Base-by-base conservation (phyloP, 2,888 invertebrate genomes). In the Chamaedrilus cognettii region DNA sequence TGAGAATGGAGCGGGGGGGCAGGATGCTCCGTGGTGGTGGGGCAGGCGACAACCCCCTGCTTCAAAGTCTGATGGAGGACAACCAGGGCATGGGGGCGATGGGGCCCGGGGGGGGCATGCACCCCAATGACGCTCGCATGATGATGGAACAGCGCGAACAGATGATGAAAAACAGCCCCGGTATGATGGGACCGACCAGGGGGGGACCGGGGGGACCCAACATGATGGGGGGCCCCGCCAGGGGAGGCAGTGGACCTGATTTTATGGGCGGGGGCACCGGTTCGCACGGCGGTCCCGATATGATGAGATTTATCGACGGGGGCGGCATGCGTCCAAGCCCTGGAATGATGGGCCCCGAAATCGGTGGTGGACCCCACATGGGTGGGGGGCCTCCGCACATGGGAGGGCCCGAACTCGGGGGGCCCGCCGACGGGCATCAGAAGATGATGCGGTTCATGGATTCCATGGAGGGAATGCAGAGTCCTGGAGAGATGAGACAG, bases 161-260 rank as follows among this genome's bases (percentile, higher is more conserved):
- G 33, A 69, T 69, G 65, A 30, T 76, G 60, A 79, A 79, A 78
- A 65, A 66, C 15, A 42, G 63, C 4, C 66, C 66, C 19, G 57
- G 63, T 15, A 52, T 63, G 51, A 49, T 55, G 65, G 49, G 60
- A 15, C 63, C 34, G 11, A 11, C 42, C 42, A 42, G 11, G 42
- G 19, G 42, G 19, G 19, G 11, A 19, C 19, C 42, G 11, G 19
- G 42, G 19, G 11, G n/a, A n/a, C n/a, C n/a, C n/a, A n/a, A n/a
- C n/a, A n/a, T n/a, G n/a, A n/a, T n/a, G n/a, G n/a, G n/a, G n/a
- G n/a, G n/a, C n/a, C n/a, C n/a, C n/a, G n/a, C n/a, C n/a, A n/a
- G n/a, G n/a, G n/a, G n/a, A n/a, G 64, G 64, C 23, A 32, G 42
- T 11, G 32, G 64, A 15, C 59, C 52, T 4, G 42, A 52, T 31